phyloP scores from a whole-genome alignment of 1,140 invertebrate species.

The Drosophila rhopaloa region DNA sequence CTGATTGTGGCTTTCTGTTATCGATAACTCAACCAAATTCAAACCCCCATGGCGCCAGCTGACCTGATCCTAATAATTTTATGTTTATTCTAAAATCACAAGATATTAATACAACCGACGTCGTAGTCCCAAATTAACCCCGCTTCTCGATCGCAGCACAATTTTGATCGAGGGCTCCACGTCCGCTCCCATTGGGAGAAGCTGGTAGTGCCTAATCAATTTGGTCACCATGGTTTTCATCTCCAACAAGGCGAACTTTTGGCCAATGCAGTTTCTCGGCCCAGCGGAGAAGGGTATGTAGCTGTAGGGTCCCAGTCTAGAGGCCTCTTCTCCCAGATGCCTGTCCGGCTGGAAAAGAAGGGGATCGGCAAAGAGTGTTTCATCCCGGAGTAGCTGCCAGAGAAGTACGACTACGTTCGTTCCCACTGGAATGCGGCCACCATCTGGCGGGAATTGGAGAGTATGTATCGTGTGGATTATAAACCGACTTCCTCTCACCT shows the following conservation, averaged over 20 bases:
- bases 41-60: neutral
- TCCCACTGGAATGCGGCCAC: constrained; percentile 82
- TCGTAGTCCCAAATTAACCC: constrained; percentile 62
- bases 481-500: constrained; percentile 70
- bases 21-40: neutral
- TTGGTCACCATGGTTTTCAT: constrained; percentile 87
- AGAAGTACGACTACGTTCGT: constrained; percentile 84
- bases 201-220: constrained; percentile 78
- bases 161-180: constrained; percentile 69
- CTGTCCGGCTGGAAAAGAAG: constrained; percentile 87
- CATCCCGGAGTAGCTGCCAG: constrained; percentile 85
- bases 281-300: constrained; percentile 89
- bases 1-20: neutral
- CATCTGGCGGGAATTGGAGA: constrained; percentile 40
- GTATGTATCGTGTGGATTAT: constrained; percentile 42
- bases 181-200: constrained; percentile 61
- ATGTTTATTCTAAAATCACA: neutral
- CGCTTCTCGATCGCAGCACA: constrained; percentile 62
- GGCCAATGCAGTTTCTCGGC: constrained; percentile 88
- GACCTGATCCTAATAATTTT: neutral
- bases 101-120: constrained; percentile 20
- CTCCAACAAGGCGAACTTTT: constrained; percentile 92
- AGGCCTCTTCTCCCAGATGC: constrained; percentile 88
- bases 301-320: constrained; percentile 13
- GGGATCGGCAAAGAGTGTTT: constrained; percentile 57